Conservation (phyloP, 2,888 invertebrate genomes). For the Tetranychus truncatus region DNA sequence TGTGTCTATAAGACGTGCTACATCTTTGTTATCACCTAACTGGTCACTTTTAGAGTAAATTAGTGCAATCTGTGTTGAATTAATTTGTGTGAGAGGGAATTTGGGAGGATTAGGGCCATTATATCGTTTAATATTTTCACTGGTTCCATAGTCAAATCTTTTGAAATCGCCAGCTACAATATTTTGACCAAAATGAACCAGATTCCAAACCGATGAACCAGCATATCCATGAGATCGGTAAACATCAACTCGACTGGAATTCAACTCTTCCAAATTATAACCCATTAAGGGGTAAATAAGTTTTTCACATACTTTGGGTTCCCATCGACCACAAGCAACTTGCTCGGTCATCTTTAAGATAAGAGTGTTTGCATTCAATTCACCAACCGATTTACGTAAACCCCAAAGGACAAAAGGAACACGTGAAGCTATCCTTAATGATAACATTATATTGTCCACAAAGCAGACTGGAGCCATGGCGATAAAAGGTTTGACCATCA, state of each 20-base stretch:
- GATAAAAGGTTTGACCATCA: background rate
- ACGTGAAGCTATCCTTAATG: background rate
- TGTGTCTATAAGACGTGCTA: background rate
- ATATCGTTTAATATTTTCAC: background rate
- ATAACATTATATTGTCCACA: background rate
- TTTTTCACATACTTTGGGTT: background rate
- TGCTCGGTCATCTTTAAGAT: background rate
- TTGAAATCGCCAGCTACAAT: background rate
- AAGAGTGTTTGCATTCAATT: background rate
- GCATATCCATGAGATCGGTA: background rate
- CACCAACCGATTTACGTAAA: background rate
- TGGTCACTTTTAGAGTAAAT: background rate
- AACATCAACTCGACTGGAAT: background rate
- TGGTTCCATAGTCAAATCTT: constrained; percentile 2
- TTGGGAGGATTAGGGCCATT: background rate
- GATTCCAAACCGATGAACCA: constrained; percentile 6
- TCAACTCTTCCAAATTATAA: background rate
- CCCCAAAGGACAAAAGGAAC: background rate
- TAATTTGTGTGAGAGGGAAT: background rate
- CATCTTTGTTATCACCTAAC: background rate
- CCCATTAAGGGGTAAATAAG: background rate
- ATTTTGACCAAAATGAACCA: constrained; percentile 10
- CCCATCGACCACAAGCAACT: background rate
- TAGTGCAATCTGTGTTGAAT: background rate
- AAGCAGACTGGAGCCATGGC: background rate